Percentiles rank a stretch among this genome's conserved stretches.
Conservation (phyloP, 2,797 vertebrate genomes). For the Protosalanx chinensis region DNA sequence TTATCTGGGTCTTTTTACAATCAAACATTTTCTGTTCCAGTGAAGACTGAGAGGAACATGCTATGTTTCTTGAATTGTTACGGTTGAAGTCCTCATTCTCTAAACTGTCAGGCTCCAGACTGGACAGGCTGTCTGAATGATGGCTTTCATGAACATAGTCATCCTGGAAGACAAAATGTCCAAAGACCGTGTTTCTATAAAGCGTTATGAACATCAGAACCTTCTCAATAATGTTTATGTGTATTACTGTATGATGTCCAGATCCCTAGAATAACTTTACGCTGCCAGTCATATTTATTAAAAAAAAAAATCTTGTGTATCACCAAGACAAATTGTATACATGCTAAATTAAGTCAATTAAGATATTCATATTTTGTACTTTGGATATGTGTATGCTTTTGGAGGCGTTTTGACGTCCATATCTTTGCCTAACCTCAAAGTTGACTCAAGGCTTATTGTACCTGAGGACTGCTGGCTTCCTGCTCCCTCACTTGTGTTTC, state of each 20-base stretch:
- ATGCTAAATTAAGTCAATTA: no score
- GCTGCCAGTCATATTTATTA: no score
- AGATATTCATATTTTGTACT: no score
- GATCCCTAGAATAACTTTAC: no score
- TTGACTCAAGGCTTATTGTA: constrained; percentile 44
- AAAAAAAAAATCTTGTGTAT: no score
- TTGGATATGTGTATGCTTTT: neutral
- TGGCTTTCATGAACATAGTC: constrained; percentile 68
- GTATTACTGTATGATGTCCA: no score
- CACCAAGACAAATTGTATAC: no score
- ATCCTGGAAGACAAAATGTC: constrained; percentile 71
- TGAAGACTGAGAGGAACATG: constrained; percentile 49
- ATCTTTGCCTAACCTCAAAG: neutral
- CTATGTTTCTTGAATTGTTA: constrained; percentile 44
- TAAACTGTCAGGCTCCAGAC: constrained; percentile 89
- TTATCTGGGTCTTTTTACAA: constrained; percentile 49
- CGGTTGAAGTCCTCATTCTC: constrained; percentile 74
- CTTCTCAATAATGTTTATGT: no score
- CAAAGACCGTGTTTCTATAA: constrained; percentile 10
- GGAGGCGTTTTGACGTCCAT: neutral
- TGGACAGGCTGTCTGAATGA: constrained; percentile 80
- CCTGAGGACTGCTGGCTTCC: constrained; percentile 72
- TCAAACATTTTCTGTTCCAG: constrained; percentile 48
- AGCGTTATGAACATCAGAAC: no score
- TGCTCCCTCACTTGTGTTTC: constrained; percentile 72